Evolutionary conservation across 2,888 invertebrate species (phyloP), one percentile per base, ranked within the genome.

Genomic region (Dermolepida albohirtum): DNA sequence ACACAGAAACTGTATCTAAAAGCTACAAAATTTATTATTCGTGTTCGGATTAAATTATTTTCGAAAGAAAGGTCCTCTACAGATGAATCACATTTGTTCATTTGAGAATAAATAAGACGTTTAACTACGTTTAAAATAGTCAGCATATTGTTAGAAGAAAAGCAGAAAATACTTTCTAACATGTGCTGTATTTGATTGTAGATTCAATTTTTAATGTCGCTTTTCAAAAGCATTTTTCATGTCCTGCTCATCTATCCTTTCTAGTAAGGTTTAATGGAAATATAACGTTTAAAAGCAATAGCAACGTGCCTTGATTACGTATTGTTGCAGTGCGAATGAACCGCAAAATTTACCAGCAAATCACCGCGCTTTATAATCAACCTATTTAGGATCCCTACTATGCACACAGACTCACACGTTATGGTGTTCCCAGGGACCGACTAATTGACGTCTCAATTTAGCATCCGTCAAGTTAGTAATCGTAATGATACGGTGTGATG

Each of bases 371-470:
- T 76, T 75, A 76, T 76, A 76, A 76, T 76, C 76, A 76, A 74
- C 71, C 72, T 57, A 66, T 74, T 75, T 74, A 73, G 68, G 70
- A 72, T 71, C 72, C 75, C 73, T 72, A 57, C 59, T 62, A 47
- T 62, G 39, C 47, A 34, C 47, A 47, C 59, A n/a, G 59, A 16
- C 59, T 47, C 47, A 57, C 57, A 27, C 52, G 39, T 49, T 55
- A 57, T 43, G 43, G 69, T 55, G 43, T 43, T 67, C 59, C 70
- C 68, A 68, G 67, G 71, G 62, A 69, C 64, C 70, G 64, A 70
- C 72, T 74, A 76, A 75, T 74, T 75, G 74, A 76, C 75, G 71
- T 75, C 76, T 76, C 76, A 76, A 75, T 76, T 75, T 75, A 72
- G 73, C 71, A 71, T 71, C 71, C 72, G 74, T 75, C 74, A 74